Percentiles rank a stretch among this genome's conserved stretches.
Conservation (phyloP, 2,888 invertebrate species). For the Ormyrus nitidulus region DNA sequence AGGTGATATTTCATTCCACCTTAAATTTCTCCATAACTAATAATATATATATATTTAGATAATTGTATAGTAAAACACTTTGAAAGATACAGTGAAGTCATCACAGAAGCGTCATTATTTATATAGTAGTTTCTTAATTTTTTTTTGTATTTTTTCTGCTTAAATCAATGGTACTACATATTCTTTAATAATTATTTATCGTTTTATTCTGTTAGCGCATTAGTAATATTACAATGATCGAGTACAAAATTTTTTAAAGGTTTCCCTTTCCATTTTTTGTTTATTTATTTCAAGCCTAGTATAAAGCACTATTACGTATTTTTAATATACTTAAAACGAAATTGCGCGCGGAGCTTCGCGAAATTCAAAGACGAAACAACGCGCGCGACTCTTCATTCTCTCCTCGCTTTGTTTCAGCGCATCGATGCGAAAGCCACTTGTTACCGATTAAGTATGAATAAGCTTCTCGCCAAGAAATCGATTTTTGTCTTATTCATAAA, state of each 20-base stretch:
- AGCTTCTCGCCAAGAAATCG: slow-evolving; percentile 18
- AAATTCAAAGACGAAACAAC: neutral
- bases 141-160: slow-evolving; percentile 45
- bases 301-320: slow-evolving; percentile 72
- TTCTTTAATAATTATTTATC: slow-evolving; percentile 57
- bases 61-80: slow-evolving; percentile 63
- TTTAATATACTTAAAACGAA: slow-evolving; percentile 57
- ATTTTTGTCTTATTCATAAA: slow-evolving; percentile 13
- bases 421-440: slow-evolving; percentile 45
- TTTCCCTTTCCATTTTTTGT: slow-evolving; percentile 55
- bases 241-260: slow-evolving; percentile 71
- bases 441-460: slow-evolving; percentile 35
- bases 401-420: slow-evolving; percentile 20
- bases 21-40: slow-evolving; percentile 47
- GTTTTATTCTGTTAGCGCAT: slow-evolving; percentile 68
- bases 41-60: slow-evolving; percentile 49
- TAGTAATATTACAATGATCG: slow-evolving; percentile 72
- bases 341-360: slow-evolving; percentile 34
- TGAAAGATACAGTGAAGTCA: slow-evolving; percentile 71
- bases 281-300: slow-evolving; percentile 69
- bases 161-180: slow-evolving; percentile 67
- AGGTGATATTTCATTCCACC: slow-evolving; percentile 47
- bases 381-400: slow-evolving; percentile 10
- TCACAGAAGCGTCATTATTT: slow-evolving; percentile 74
- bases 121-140: slow-evolving; percentile 59